Evolutionary conservation across 1,140 invertebrate species (phyloP), one percentile per base, ranked within the genome.

Genomic region (Dolichoris vasculosae): DNA sequence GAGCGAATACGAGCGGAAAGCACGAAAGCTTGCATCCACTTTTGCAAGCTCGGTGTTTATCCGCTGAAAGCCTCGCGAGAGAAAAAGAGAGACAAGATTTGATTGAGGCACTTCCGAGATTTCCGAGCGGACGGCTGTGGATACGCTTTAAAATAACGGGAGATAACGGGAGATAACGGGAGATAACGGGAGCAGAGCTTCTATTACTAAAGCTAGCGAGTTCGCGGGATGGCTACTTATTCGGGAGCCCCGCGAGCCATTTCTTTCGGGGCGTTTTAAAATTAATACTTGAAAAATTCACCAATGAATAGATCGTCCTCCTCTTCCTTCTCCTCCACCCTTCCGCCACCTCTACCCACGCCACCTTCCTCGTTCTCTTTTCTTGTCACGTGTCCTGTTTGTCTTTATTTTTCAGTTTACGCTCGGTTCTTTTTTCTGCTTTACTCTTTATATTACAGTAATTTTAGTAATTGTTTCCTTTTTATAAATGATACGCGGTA

Each of bases 31-130:
- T 55, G 51, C 55, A 59, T 59, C 23, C 55, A 59, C 55, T 59
- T 59, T 59, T 2, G 23, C 55, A 26, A 59, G 23, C 55, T 26
- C 3, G 23, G 55, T 26, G 13, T 26, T 59, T 26, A 59, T 59
- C 23, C 3, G 55, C 4, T 59, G 23, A 59, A 59, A 59, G 55
- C 20, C 55, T 59, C 40, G 73, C 3, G 23, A 40, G 35, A 35
- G 77, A n/a, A 35, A 26, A 32, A n/a, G n/a, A n/a, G n/a, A 38
- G 35, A 9, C 9, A 26, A 30, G 0, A 30, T 30, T 81, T 69
- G 32, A 69, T 79, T 81, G 79, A 48, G n/a, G 40, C 79, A 81
- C 59, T 69, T 26, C 63, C n/a, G 79, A 81, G 79, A 81, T 79
- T 79, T 79, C 88, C 23, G 23, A 59, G 55, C 23, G 23, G 55